These are phyloP conservation scores for Danionella dracula DNA, from an alignment of 2,797 vertebrate genomes.

Conservation along the genomic window DNA sequence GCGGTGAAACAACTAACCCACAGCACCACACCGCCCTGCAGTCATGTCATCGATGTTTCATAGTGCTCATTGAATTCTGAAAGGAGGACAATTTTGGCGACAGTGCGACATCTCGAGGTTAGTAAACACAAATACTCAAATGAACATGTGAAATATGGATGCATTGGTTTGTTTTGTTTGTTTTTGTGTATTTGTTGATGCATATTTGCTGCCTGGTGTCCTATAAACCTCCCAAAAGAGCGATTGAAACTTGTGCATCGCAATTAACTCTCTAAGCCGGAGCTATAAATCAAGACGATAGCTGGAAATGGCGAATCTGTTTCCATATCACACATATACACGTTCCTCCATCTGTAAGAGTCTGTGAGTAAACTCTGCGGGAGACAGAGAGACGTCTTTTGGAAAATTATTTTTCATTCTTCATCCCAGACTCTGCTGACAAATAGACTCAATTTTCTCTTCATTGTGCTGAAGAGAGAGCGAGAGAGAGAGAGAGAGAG, in stretches of 20 bases:
- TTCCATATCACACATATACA: background rate
- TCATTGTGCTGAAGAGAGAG: constrained; percentile 56
- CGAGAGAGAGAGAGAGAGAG: no score
- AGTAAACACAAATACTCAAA: constrained; percentile 75
- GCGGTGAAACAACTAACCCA: constrained; percentile 62
- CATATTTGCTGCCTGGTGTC: constrained; percentile 59
- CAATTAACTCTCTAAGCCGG: constrained; percentile 88
- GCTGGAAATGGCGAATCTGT: no score
- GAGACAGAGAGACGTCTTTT: constrained; percentile 55
- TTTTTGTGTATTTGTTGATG: constrained; percentile 57
- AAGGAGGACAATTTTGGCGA: constrained; percentile 65
- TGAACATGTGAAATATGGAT: constrained; percentile 70
- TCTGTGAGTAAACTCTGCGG: constrained; percentile 61
- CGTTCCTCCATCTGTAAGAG: constrained; percentile 67
- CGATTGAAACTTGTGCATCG: constrained; percentile 77
- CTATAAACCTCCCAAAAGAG: constrained; percentile 61
- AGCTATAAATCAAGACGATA: constrained; percentile 85
- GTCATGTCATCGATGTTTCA: constrained; percentile 67
- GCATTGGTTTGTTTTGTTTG: constrained; percentile 70
- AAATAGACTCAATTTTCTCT: constrained; percentile 53
- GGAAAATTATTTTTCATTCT: constrained; percentile 72
- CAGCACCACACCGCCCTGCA: constrained; percentile 49
- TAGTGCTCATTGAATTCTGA: constrained; percentile 71
- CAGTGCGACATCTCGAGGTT: constrained; percentile 55
- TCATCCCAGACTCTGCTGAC: constrained; percentile 46